Conservation (phyloP, 23 tunicate genomes). For the Halocynthia roretzi region DNA sequence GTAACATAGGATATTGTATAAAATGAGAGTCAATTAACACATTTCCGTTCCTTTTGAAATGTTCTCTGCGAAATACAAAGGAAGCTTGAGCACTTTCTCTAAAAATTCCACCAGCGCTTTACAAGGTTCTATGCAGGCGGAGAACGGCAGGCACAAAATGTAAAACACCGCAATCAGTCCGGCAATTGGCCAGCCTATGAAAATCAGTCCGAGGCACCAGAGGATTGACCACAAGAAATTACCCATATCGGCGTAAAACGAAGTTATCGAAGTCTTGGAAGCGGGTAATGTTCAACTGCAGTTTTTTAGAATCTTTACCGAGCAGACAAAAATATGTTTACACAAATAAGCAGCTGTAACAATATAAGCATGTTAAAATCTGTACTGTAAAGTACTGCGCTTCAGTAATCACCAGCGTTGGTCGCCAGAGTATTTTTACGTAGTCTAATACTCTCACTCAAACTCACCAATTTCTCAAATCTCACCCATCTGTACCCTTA, state of each 20-base stretch:
- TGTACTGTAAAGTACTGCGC: too few relatives aligned
- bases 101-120: slow-evolving; percentile 86
- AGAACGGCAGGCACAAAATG: slow-evolving; percentile 79
- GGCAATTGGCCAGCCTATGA: slow-evolving; percentile 87
- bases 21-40: slow-evolving; percentile 22
- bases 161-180: slow-evolving; percentile 66
- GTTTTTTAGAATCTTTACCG: too few relatives aligned
- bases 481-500: too few relatives aligned
- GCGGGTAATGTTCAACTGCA: too few relatives aligned
- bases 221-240: slow-evolving; percentile 51
- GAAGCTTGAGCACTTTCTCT: slow-evolving; percentile 80
- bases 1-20: too few relatives aligned
- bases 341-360: too few relatives aligned
- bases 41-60: slow-evolving; percentile 69
- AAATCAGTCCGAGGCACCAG: slow-evolving; percentile 61
- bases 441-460: too few relatives aligned
- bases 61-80: slow-evolving; percentile 77
- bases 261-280: neutral
- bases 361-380: too few relatives aligned
- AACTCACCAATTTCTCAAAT: too few relatives aligned
- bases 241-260: slow-evolving; percentile 4
- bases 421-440: too few relatives aligned
- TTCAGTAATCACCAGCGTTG: too few relatives aligned
- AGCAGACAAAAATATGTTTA: too few relatives aligned
- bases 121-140: slow-evolving; percentile 83